Conservation (phyloP, 2,888 invertebrate genomes). For the Matsumyia berberina region DNA sequence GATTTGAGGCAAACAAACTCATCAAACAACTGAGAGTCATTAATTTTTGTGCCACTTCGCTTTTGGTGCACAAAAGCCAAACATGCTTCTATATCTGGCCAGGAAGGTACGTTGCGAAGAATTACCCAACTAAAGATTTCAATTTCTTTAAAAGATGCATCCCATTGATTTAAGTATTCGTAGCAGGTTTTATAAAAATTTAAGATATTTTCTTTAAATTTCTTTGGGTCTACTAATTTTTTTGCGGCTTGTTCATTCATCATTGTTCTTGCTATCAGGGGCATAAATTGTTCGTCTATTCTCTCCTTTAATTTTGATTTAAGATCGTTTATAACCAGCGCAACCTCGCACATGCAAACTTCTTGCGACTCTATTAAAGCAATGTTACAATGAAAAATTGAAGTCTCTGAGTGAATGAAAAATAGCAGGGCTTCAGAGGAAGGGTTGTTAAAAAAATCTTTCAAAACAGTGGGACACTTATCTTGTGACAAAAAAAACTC, state of each 20-base stretch:
- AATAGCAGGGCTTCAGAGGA: constrained; percentile 33
- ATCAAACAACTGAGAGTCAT: constrained; percentile 50
- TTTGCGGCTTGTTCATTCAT: constrained; percentile 24
- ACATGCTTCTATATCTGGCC: constrained; percentile 44
- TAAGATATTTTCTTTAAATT: constrained; percentile 14
- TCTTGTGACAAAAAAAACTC: constrained; percentile 51
- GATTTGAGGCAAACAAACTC: constrained; percentile 47
- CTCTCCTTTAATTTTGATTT: constrained; percentile 27
- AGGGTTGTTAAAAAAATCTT: constrained; percentile 33
- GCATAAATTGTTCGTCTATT: constrained; percentile 26
- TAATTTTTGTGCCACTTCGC: constrained; percentile 28
- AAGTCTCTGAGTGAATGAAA: constrained; percentile 25
- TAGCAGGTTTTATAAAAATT: constrained; percentile 15
- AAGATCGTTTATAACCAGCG: constrained; percentile 36
- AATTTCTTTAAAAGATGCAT: constrained; percentile 42
- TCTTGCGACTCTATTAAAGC: constrained; percentile 36
- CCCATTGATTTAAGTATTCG: constrained; percentile 59
- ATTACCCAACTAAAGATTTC: constrained; percentile 56
- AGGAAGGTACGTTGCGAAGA: constrained; percentile 47
- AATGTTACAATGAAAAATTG: constrained; percentile 43
- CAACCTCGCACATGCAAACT: constrained; percentile 27
- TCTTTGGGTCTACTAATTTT: constrained; percentile 21
- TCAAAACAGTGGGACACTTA: constrained; percentile 29
- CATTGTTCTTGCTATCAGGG: constrained; percentile 25
- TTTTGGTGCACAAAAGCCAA: constrained; percentile 52